Evolutionary conservation across 1,140 invertebrate species (phyloP).

Genomic region (Calliphora vicina): DNA sequence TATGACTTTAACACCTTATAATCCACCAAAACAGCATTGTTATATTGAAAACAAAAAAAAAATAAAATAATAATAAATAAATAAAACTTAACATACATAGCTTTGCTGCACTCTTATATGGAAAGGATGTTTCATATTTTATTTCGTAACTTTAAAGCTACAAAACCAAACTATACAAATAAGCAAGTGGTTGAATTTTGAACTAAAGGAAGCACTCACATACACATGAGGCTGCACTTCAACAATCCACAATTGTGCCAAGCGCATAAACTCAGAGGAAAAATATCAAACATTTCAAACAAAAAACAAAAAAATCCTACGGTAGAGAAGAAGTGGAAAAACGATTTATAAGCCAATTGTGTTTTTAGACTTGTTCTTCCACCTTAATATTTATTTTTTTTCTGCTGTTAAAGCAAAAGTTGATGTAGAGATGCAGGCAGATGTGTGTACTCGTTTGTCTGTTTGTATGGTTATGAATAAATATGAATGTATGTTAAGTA

Average conservation of each 20-base stretch:
- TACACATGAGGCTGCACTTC: not conserved
- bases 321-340: not conserved
- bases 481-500: not conserved
- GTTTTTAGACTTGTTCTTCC: not conserved
- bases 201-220: not conserved
- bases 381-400: not conserved
- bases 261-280: not conserved
- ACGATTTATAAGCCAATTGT: conserved; percentile 16
- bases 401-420: no score
- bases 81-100: not conserved
- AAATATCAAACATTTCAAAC: not conserved
- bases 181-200: not conserved
- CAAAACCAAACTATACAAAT: not conserved
- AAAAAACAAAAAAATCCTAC: no score
- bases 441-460: no score
- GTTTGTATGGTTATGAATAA: not conserved
- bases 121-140: no score
- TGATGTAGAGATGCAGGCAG: not conserved
- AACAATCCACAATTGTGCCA: not conserved
- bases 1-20: conserved; percentile 10
- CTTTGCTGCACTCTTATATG: no score
- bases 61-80: not conserved
- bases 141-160: no score
- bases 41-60: not conserved
- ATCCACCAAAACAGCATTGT: not conserved